Conservation (phyloP, 2,113 vertebrate species). For the Syngnathus scovelli region DNA sequence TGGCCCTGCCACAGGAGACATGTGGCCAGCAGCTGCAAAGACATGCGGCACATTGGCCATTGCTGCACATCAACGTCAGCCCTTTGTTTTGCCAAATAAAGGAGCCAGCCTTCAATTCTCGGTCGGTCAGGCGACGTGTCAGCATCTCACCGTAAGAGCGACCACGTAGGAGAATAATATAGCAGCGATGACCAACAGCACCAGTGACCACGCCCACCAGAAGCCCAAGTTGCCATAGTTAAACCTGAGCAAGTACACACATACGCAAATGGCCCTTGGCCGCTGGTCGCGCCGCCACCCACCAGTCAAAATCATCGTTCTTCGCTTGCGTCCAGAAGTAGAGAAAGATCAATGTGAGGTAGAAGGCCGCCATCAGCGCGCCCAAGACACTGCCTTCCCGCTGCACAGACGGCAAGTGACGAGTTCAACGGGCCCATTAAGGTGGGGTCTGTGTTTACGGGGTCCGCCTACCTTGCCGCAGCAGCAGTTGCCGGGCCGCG, state of each 20-base stretch:
- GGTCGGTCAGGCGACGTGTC: not conserved
- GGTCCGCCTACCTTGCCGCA: constrained; percentile 68
- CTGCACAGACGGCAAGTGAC: constrained; percentile 36
- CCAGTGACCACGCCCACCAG: constrained; percentile 84
- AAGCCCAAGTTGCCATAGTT: constrained; percentile 74
- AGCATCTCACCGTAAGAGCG: constrained; percentile 70
- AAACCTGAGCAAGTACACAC: constrained; percentile 63
- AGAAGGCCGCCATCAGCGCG: constrained; percentile 71
- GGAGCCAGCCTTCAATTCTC: not conserved
- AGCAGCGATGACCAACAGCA: constrained; percentile 72
- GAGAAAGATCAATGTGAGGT: constrained; percentile 76
- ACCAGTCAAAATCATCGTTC: constrained; percentile 92
- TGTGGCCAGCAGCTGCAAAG: constrained; percentile 76
- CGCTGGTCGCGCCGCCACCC: constrained; percentile 37
- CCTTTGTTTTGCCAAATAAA: too few relatives aligned
- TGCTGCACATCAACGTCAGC: too few relatives aligned
- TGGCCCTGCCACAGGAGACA: constrained; percentile 83
- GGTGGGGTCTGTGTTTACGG: too few relatives aligned
- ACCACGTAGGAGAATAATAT: constrained; percentile 72
- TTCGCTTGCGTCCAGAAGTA: constrained; percentile 82
- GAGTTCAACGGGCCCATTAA: too few relatives aligned
- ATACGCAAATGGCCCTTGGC: not conserved
- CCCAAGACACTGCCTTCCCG: constrained; percentile 70
- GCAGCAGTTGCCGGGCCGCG: constrained; percentile 72
- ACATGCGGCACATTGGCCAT: not conserved